Percentiles rank a stretch among this genome's conserved stretches.
Conservation (phyloP, 2,113 vertebrate species). For the Pelobates fuscus region DNA sequence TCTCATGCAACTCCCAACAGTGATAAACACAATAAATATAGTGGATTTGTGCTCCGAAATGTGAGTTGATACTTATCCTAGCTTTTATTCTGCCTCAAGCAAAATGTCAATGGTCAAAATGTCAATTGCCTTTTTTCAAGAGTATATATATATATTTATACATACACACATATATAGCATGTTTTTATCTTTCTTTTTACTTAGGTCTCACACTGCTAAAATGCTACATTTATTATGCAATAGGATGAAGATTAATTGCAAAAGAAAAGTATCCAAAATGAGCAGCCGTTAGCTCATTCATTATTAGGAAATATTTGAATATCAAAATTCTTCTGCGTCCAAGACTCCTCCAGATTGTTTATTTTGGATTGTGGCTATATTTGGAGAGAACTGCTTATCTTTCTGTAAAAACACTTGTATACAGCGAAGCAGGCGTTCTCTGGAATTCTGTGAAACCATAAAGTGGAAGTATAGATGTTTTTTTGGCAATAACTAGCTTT, state of each 20-base stretch:
- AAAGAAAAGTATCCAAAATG: background rate
- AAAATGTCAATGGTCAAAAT: no score
- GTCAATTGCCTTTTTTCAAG: no score
- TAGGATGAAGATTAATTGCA: background rate
- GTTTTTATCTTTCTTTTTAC: no score
- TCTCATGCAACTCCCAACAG: no score
- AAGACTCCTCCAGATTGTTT: background rate
- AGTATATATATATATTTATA: conserved; percentile 4
- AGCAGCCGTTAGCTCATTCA: background rate
- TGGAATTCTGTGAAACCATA: background rate
- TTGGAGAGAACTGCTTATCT: background rate
- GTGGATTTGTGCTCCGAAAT: no score
- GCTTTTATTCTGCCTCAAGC: no score
- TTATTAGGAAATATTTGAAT: conserved; percentile 18
- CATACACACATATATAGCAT: no score
- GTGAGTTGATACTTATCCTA: no score
- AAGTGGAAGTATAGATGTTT: background rate
- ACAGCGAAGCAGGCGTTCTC: background rate
- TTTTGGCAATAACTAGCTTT: no score
- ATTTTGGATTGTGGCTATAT: conserved; percentile 6
- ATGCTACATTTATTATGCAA: background rate
- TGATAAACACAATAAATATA: no score
- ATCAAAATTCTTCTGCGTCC: conserved; percentile 6
- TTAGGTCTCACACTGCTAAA: background rate
- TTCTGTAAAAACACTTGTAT: background rate